Evolutionary conservation across 1,140 invertebrate species (phyloP), one percentile per base, ranked within the genome.

Genomic region (Conus betulinus): DNA sequence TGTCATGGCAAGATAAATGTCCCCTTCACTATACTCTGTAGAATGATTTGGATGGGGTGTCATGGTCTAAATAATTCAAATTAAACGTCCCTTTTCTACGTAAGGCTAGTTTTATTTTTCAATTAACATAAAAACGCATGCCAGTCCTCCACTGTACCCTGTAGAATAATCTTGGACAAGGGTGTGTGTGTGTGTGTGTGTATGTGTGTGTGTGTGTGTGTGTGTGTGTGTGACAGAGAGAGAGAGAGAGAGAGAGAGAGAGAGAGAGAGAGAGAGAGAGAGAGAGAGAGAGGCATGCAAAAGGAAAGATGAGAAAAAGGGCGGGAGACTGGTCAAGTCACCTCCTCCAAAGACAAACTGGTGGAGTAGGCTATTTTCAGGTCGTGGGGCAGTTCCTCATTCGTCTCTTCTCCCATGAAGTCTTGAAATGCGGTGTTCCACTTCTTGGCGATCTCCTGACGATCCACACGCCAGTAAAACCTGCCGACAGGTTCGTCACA

Each of bases 371-470:
- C 84, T 0, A 85, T 52, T 15, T 71, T 25, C 25, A 85, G n/a
- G 20, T 53, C 83, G 25, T 39, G 11, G 11, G 7, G 7, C 11
- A 55, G 13, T 13, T 81, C 20, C 51, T 71, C 84, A 20, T 17
- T 8, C 60, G n/a, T 23, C 52, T 25, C 55, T 55, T 83, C 57
- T 10, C 17, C 82, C 82, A 83, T 83, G 52, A 85, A 17, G 11
- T 71, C 71, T 6, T 67, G 84, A 74, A 85, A 85, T 8, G 39
- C 57, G 4, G n/a, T 74, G 60, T 85, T 85, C 84, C 84, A 85
- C 15, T 74, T 20, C 23, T 74, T 39, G n/a, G 84, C 84, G 5
- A 53, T 53, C 23, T 67, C 27, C 17, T 7, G 11, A 8, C 13
- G 57, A 39, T 85, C 84, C 27, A 85, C 84, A 20, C 84, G 23